Conservation (phyloP, 2,113 vertebrate species). For the Psittacula cyanocephala region DNA sequence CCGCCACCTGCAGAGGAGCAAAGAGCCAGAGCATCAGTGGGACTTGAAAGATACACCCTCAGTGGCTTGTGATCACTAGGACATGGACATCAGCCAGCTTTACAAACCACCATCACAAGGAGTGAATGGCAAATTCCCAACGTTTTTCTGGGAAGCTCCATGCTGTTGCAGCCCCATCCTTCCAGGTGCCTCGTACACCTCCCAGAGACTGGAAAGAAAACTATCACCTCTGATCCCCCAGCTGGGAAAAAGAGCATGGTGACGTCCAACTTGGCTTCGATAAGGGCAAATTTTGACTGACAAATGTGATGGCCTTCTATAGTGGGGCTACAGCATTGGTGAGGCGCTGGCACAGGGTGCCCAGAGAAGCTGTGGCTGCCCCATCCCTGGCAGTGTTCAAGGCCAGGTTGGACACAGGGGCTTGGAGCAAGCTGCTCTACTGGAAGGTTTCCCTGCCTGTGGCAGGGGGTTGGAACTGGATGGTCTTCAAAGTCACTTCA, state of each 20-base stretch:
- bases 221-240: neutral
- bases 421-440: neutral
- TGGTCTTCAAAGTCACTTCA: neutral
- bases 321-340: neutral
- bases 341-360: neutral
- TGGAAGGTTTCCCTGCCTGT: neutral
- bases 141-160: neutral
- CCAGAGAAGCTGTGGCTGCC: neutral
- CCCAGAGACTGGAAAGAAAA: neutral
- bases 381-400: neutral
- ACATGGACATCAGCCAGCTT: neutral
- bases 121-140: neutral
- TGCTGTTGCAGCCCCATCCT: fast-evolving
- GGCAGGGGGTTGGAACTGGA: neutral
- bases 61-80: fast-evolving
- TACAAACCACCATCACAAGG: neutral
- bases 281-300: neutral
- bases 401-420: neutral
- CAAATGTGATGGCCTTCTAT: neutral
- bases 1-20: neutral
- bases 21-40: neutral
- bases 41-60: neutral
- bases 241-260: neutral
- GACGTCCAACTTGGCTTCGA: neutral
- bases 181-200: neutral